Conservation (phyloP, 2,888 invertebrate genomes). For the Agrochola lota region DNA sequence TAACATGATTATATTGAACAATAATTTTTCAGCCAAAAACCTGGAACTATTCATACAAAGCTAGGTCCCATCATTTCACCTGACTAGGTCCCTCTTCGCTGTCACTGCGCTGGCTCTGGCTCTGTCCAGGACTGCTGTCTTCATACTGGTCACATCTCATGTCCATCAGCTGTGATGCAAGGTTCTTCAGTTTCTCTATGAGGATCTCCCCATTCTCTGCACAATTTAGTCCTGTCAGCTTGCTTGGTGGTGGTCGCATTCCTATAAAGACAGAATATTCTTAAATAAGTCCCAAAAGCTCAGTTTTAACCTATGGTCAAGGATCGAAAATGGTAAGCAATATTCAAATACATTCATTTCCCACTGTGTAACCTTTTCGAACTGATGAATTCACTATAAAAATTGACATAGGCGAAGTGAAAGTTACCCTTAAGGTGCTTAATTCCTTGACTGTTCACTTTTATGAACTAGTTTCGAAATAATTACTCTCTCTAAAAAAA, state of each 20-base stretch:
- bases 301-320: not conserved
- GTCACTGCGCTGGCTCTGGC: slow-evolving; percentile 41
- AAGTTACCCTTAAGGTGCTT: no score
- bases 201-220: slow-evolving; percentile 84
- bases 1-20: no score
- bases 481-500: not conserved
- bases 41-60: no score
- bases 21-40: no score
- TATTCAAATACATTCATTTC: not conserved
- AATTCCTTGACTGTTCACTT: not conserved
- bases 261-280: slow-evolving; percentile 59
- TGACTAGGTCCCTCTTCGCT: slow-evolving; percentile 24
- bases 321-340: not conserved
- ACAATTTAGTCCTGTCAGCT: slow-evolving; percentile 79
- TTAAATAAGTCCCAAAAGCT: not conserved
- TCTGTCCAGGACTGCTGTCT: slow-evolving; percentile 64
- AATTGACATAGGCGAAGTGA: no score
- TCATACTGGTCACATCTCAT: slow-evolving; percentile 49
- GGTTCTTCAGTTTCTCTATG: slow-evolving; percentile 82
- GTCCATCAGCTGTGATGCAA: slow-evolving; percentile 83
- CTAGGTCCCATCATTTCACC: slow-evolving; percentile 10
- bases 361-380: not conserved
- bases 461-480: not conserved
- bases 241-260: slow-evolving; percentile 84
- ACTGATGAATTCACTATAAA: no score